phyloP scores from a whole-genome alignment of 2,113 vertebrate species.

The Apteryx owenii region DNA sequence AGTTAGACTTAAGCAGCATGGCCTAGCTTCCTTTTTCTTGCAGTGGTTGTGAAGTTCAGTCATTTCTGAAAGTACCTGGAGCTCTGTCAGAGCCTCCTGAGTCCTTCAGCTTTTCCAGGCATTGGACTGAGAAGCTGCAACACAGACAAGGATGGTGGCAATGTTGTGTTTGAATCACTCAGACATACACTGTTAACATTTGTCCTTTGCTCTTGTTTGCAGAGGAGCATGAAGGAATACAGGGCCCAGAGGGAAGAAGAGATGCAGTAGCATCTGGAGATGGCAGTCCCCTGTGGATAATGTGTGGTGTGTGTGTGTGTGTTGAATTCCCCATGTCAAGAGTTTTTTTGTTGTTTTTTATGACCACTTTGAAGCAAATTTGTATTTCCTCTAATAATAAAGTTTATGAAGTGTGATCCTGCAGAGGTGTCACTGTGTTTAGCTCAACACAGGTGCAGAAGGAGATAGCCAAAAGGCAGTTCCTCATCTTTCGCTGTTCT shows the following conservation, averaged over 20 bases:
- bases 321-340: background rate
- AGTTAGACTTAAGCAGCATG: rapidly evolving
- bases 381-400: slow-evolving; percentile 25
- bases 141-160: background rate
- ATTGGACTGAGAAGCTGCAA: background rate
- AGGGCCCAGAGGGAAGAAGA: slow-evolving; percentile 76
- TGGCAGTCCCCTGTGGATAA: background rate
- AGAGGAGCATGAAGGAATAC: slow-evolving; percentile 82
- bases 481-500: background rate
- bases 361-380: background rate
- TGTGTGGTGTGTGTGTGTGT: background rate
- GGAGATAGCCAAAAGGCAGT: background rate
- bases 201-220: slow-evolving; percentile 22
- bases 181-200: rapidly evolving
- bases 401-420: background rate
- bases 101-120: background rate
- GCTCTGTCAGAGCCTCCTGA: background rate
- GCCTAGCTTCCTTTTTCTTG: background rate
- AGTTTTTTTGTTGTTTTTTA: rapidly evolving
- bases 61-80: background rate
- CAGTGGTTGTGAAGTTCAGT: background rate
- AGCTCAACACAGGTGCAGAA: background rate
- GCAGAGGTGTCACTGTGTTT: background rate
- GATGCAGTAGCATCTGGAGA: slow-evolving; percentile 76
- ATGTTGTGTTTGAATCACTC: rapidly evolving